Evolutionary conservation across 2,888 invertebrate genomes (phyloP).

Genomic region (Melieria picta): DNA sequence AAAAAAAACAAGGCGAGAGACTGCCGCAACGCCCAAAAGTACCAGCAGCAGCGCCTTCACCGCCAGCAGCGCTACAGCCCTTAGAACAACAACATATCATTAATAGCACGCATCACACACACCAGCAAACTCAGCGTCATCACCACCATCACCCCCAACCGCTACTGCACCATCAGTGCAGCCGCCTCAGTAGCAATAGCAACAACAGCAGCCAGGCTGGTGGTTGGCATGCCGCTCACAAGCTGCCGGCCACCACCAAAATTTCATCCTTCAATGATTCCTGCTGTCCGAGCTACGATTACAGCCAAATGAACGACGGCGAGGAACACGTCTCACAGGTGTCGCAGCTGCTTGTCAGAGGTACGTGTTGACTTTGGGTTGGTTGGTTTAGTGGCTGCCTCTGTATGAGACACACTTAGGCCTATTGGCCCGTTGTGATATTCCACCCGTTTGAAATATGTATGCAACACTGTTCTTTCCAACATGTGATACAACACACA

Average conservation of each 20-base stretch:
- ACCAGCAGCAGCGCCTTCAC: no score
- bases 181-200: conserved; percentile 4
- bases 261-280: conserved; percentile 37
- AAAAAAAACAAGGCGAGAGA: no score
- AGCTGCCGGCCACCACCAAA: conserved; percentile 37
- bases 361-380: conserved; percentile 35
- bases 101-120: neutral
- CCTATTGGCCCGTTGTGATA: no score
- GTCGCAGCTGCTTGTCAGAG: conserved; percentile 43
- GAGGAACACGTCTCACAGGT: conserved; percentile 41
- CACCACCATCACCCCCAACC: conserved; percentile 5
- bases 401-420: no score
- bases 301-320: conserved; percentile 34
- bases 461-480: no score
- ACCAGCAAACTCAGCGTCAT: conserved; percentile 1
- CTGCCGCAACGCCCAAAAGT: no score
- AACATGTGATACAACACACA: no score
- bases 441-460: no score
- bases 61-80: no score
- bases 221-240: conserved; percentile 27
- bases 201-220: conserved; percentile 11
- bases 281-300: conserved; percentile 7
- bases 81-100: no score
- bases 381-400: no score
- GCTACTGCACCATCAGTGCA: conserved; percentile 10